A percentile compares a stretch with the other conserved stretches of the same genome.
Evolutionary conservation across 2,797 vertebrate species (phyloP).

Genomic region (Thaleichthys pacificus): DNA sequence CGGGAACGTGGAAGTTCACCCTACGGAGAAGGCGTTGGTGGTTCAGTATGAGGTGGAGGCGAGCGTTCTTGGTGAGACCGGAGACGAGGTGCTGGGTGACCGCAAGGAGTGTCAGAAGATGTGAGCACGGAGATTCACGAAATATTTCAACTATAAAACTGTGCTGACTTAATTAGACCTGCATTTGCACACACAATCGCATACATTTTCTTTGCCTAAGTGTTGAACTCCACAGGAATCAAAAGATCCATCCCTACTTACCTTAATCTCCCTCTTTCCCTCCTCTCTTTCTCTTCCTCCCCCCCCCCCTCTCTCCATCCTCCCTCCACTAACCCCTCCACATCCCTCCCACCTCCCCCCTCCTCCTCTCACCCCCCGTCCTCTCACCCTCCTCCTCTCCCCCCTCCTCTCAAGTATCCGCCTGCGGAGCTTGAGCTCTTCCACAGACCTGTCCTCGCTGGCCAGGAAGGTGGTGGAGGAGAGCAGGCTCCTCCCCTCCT

Average conservation of each 20-base stretch:
- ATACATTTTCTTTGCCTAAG: no score
- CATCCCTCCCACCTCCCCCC: not conserved
- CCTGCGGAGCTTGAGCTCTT: constrained; percentile 91
- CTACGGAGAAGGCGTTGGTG: constrained; percentile 93
- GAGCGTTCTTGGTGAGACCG: constrained; percentile 87
- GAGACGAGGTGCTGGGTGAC: constrained; percentile 90
- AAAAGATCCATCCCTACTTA: not conserved
- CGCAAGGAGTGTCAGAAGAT: constrained; percentile 97
- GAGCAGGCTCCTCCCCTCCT: constrained; percentile 90
- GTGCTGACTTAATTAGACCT: no score
- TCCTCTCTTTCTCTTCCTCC: not conserved
- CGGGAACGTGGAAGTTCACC: constrained; percentile 92
- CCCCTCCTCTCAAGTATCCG: constrained; percentile 79
- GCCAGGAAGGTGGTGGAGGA: constrained; percentile 95
- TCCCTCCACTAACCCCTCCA: not conserved
- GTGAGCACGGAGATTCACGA: constrained; percentile 69
- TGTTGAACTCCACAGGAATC: not conserved
- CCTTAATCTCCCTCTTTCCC: not conserved
- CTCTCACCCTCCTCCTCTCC: not conserved
- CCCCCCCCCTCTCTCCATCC: constrained; percentile 28
- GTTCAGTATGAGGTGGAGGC: constrained; percentile 98
- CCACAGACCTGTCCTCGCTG: constrained; percentile 88
- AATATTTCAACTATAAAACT: not conserved
- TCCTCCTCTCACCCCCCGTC: not conserved
- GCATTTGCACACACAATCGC: no score